Base-by-base conservation (phyloP, 1,140 invertebrate genomes). In the Adelges cooleyi region DNA sequence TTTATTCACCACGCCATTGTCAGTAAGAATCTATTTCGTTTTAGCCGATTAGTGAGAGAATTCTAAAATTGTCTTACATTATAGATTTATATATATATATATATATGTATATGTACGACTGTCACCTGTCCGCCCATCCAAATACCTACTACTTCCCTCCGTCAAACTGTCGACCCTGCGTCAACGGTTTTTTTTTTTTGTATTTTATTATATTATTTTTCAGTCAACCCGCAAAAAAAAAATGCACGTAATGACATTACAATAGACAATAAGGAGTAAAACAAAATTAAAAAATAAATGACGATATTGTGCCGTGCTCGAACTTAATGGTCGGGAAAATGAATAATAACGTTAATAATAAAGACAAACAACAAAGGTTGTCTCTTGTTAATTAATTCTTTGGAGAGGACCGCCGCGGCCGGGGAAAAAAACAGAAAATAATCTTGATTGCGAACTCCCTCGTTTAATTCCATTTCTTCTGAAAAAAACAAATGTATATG, bases 301-400 rank as follows among this genome's bases (percentile, higher is more conserved):
- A 62, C 42, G 56, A 62, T 62, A 62, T 62, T 62, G 56, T 62
- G 56, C 56, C 42, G 56, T 33, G 56, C 25, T 62, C 56, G 56
- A 62, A 62, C 56, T 27, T 62, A 62, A 62, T 62, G 56, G 56
- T 62, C 56, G 56, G 42, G 56, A 62, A 62, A 62, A 62, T 62
- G 56, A 62, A 62, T 62, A 62, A 62, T 62, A 62, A 62, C 56
- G 56, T 62, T 62, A 62, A 62, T 62, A 62, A 62, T 62, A 62
- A 62, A 62, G 56, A 62, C 56, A 62, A 62, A 62, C 56, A 62
- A 62, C 56, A 62, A 62, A 62, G 56, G 56, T 62, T 48, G 56
- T 62, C 56, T 62, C 56, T 62, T 62, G 56, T 62, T 62, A 62
- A 62, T 62, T 62, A 62, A 62, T 62, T 62, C 56, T 62, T 62